phyloP scores from a whole-genome alignment of 2,888 invertebrate species.

The Imbricaverruca yamaguchii region DNA sequence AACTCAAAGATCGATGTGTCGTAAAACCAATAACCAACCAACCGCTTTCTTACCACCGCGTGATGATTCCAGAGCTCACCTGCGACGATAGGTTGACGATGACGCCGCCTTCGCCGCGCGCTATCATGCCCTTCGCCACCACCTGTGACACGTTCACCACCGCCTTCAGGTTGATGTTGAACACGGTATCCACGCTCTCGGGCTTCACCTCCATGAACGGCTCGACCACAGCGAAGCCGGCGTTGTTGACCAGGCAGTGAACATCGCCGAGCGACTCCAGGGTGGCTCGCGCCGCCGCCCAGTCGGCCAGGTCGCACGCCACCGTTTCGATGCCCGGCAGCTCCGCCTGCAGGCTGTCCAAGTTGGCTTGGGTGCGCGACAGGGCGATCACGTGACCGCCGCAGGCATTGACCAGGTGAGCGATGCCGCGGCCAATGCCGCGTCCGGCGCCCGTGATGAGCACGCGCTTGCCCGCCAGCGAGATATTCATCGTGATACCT shows the following conservation, averaged over 20 bases:
- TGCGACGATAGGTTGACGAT: conserved; percentile 90
- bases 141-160: conserved; percentile 77
- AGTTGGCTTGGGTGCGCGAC: conserved; percentile 37
- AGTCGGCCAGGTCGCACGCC: conserved; percentile 63
- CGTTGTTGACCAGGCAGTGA: conserved; percentile 84
- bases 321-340: conserved; percentile 40
- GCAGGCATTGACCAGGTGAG: conserved; percentile 36
- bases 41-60: no score
- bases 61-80: conserved; percentile 39
- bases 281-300: conserved; percentile 60
- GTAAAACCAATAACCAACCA: no score
- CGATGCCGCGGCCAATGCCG: conserved; percentile 52
- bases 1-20: no score
- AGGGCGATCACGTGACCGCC: conserved; percentile 40
- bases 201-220: conserved; percentile 61
- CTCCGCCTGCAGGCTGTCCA: conserved; percentile 37
- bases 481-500: neutral
- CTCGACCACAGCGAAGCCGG: conserved; percentile 61
- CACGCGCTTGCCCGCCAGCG: conserved; percentile 56
- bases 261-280: conserved; percentile 57
- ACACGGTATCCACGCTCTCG: conserved; percentile 56
- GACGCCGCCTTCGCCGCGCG: conserved; percentile 59
- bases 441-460: conserved; percentile 82
- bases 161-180: conserved; percentile 72
- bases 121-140: conserved; percentile 63